Base-by-base conservation (phyloP, 2,797 vertebrate species). In the Poecilia wingei region DNA sequence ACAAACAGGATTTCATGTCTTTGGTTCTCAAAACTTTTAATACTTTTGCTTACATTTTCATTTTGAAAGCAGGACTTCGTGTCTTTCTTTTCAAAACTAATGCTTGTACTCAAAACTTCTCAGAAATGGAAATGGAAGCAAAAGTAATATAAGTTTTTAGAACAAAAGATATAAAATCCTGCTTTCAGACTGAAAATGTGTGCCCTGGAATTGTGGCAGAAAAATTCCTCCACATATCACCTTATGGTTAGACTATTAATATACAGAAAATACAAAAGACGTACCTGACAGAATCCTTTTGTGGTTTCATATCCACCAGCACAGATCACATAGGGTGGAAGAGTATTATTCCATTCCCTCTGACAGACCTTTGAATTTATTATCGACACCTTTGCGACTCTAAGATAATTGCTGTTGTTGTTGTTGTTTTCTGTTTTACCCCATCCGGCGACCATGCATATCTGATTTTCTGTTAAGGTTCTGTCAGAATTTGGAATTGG, bases 261-360 rank as follows among this genome's bases (percentile, higher is more conserved):
- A 16, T 28, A 59, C 14, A 3, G 2, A 49, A 0, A 7, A 0
- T 64, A 3, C 3, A 51, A 49, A 20, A 81, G 78, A 4, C 6
- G 18, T 31, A 89, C 91, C 90, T 84, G 73, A 76, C 91, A 94
- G 76, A 88, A 86, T 51, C 93, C 94, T 20, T 80, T 90, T 0
- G 39, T 0, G 9, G 80, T 86, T 0, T 0, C 0, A 10, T 75
- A 80, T 76, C 92, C 92, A 25, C 94, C 93, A 4, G 93, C 92
- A 84, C 94, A 94, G 75, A 88, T 87, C 4, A 93, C 64, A 14
- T 76, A 85, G 5, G 3, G 2, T 13, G 92, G 91, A n/a, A 93
- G 83, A 0, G 0, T 0, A 0, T 6, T 0, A 0, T 0, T 0
- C 90, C 92, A 94, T 28, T 4, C 0, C 0, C 0, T 2, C 68